Conservation (phyloP, 1,140 invertebrate genomes). For the Drosophila pandora region DNA sequence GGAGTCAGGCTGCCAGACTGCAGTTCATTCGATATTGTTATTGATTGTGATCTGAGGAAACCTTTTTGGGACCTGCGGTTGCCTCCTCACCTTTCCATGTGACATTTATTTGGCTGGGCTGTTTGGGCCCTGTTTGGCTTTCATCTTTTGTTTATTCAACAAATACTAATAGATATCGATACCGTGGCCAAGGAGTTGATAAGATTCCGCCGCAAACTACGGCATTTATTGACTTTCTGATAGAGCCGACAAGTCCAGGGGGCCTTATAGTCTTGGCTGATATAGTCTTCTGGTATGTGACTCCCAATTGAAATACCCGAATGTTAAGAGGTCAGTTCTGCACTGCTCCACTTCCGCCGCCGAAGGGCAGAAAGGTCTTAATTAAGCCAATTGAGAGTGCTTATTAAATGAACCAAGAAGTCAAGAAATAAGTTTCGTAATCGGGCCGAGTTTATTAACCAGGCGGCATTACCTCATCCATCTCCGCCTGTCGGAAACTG, state of each 20-base stretch:
- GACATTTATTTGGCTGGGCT: slow-evolving; percentile 60
- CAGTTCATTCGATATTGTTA: slow-evolving; percentile 75
- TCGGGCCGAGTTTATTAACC: slow-evolving; percentile 62
- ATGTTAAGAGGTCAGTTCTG: slow-evolving; percentile 63
- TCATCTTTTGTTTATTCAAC: slow-evolving; percentile 52
- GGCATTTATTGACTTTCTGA: slow-evolving; percentile 51
- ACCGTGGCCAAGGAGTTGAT: slow-evolving; percentile 36
- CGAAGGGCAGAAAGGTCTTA: slow-evolving; percentile 53
- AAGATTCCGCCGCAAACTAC: slow-evolving; percentile 46
- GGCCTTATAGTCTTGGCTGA: neutral
- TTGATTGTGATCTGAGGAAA: slow-evolving; percentile 71
- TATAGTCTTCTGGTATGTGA: neutral
- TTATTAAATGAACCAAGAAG: slow-evolving; percentile 35
- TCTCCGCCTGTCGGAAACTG: neutral
- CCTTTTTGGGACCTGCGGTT: slow-evolving; percentile 61
- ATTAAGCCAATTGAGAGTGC: slow-evolving; percentile 71
- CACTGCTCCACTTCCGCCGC: slow-evolving; percentile 66
- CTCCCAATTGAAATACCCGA: slow-evolving; percentile 39
- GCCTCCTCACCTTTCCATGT: slow-evolving; percentile 30
- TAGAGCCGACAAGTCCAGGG: slow-evolving; percentile 63
- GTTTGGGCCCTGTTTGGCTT: slow-evolving; percentile 6
- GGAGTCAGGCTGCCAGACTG: slow-evolving; percentile 48
- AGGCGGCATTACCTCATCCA: slow-evolving; percentile 46
- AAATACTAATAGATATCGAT: slow-evolving; percentile 65
- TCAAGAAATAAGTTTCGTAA: slow-evolving; percentile 43